These are phyloP conservation scores for Drosophila sordidapex DNA, from an alignment of 2,888 invertebrate genomes.

Conservation along the genomic window DNA sequence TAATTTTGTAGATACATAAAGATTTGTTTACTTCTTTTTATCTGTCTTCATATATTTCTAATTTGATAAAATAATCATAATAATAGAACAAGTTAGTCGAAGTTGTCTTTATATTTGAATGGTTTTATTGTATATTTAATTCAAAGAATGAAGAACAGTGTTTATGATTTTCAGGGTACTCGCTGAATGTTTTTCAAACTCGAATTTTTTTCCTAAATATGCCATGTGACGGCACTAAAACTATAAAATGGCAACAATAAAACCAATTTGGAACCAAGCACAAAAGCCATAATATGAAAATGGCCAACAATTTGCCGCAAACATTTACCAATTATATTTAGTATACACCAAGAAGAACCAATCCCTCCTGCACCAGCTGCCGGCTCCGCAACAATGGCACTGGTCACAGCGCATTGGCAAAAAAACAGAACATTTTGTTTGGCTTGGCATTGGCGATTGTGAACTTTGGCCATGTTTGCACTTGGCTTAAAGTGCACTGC, in stretches of 20 bases:
- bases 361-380: not conserved
- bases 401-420: slow-evolving; percentile 30
- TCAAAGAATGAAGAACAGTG: not conserved
- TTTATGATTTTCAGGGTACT: not conserved
- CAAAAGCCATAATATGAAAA: slow-evolving; percentile 64
- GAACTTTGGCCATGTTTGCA: slow-evolving; percentile 53
- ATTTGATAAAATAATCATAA: not conserved
- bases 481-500: slow-evolving; percentile 48
- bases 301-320: slow-evolving; percentile 69
- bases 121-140: not conserved
- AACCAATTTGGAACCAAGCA: slow-evolving; percentile 67
- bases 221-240: slow-evolving; percentile 22
- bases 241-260: slow-evolving; percentile 50
- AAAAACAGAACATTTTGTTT: slow-evolving; percentile 56
- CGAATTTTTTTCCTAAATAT: slow-evolving; percentile 1
- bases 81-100: not conserved
- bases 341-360: slow-evolving; percentile 21
- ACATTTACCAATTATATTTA: slow-evolving; percentile 72
- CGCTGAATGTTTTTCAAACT: slow-evolving; percentile 7
- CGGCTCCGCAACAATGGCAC: not conserved
- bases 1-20: not conserved
- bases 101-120: not conserved
- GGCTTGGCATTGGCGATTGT: slow-evolving; percentile 49
- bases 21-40: not conserved
- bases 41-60: not conserved